phyloP scores from a whole-genome alignment of 1,140 invertebrate species.

The Drosophila subpulchrella region DNA sequence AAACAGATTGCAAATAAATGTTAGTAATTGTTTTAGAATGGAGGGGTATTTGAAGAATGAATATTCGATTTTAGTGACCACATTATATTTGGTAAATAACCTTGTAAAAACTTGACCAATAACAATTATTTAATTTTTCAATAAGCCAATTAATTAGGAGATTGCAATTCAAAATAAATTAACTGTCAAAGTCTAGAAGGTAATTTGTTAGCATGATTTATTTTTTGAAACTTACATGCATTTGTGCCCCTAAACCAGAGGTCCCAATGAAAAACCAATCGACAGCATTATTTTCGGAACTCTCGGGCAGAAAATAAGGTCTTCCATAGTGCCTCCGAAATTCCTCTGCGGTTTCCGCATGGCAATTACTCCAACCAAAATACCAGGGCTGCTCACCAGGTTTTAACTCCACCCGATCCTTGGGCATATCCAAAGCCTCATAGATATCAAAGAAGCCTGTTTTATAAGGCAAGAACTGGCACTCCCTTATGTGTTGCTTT shows the following conservation, averaged over 20 bases:
- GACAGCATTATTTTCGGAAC: slow-evolving; percentile 92
- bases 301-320: slow-evolving; percentile 95
- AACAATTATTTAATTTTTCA: too few relatives aligned
- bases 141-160: too few relatives aligned
- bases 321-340: slow-evolving; percentile 92
- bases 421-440: slow-evolving; percentile 92
- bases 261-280: slow-evolving; percentile 99
- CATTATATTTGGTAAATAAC: neutral
- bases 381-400: slow-evolving; percentile 90
- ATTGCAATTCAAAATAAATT: neutral
- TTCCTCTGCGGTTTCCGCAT: slow-evolving; percentile 90
- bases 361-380: slow-evolving; percentile 97
- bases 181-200: too few relatives aligned
- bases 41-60: neutral
- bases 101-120: too few relatives aligned
- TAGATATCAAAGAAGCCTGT: slow-evolving; percentile 89
- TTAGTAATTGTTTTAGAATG: neutral
- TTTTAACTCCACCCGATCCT: slow-evolving; percentile 87
- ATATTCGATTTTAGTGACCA: neutral
- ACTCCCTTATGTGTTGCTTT: slow-evolving; percentile 87
- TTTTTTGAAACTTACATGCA: slow-evolving; percentile 90
- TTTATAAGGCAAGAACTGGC: slow-evolving; percentile 97
- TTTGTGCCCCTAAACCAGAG: slow-evolving; percentile 95
- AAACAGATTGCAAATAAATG: neutral
- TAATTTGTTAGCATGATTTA: neutral